Conservation (phyloP, 2,113 vertebrate genomes). For the Neomonachus schauinslandi region DNA sequence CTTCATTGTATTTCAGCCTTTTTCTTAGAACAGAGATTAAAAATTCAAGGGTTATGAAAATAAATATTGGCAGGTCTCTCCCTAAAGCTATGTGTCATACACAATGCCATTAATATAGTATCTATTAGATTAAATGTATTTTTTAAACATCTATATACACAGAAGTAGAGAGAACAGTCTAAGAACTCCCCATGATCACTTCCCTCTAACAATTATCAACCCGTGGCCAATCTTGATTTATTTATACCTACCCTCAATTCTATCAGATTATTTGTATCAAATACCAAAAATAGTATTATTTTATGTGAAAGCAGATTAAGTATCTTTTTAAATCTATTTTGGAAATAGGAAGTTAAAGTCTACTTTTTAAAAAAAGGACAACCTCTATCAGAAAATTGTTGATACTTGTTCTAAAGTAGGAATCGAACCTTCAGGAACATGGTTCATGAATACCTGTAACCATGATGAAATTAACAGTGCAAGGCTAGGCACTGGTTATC, state of each 20-base stretch:
- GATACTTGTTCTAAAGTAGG: background rate
- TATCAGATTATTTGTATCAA: background rate
- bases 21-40: background rate
- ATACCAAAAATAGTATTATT: background rate
- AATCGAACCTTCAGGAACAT: background rate
- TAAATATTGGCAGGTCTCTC: background rate
- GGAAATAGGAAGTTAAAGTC: background rate
- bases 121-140: background rate
- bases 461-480: background rate
- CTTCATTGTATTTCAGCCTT: background rate
- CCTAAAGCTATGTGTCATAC: background rate
- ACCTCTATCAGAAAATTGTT: constrained; percentile 5
- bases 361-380: background rate
- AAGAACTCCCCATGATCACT: background rate
- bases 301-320: background rate
- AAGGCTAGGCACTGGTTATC: background rate
- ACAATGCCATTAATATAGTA: background rate
- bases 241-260: background rate
- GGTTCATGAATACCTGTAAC: background rate
- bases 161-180: background rate
- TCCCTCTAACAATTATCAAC: background rate
- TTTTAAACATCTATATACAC: background rate
- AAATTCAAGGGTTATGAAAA: constrained; percentile 4
- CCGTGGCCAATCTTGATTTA: background rate
- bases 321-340: constrained; percentile 39